Evolutionary conservation across 2,888 invertebrate species (phyloP).

Genomic region (Acronicta leporina): DNA sequence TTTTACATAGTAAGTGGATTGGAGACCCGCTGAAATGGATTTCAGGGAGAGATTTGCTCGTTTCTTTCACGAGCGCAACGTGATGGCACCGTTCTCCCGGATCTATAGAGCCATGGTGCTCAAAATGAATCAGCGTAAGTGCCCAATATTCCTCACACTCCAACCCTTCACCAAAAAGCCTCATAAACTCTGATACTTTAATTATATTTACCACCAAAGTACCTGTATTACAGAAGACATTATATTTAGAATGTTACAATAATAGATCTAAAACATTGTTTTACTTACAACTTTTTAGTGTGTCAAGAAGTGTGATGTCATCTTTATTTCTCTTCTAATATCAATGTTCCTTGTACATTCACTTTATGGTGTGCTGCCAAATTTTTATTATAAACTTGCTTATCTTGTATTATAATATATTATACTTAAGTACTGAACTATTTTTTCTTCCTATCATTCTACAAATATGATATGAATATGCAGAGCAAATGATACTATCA

Average conservation of each 20-base stretch:
- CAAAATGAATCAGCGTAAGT: slow-evolving; percentile 86
- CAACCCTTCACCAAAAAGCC: neutral
- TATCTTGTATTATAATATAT: slow-evolving; percentile 18
- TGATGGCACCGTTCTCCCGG: slow-evolving; percentile 82
- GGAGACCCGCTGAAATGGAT: slow-evolving; percentile 66
- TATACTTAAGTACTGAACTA: too few relatives aligned
- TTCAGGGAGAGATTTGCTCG: slow-evolving; percentile 67
- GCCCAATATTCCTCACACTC: neutral
- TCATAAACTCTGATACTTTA: neutral
- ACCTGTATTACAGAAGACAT: neutral
- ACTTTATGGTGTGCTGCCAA: slow-evolving; percentile 33
- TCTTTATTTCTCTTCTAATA: slow-evolving; percentile 2
- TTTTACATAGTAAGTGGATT: slow-evolving; percentile 53
- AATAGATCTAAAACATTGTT: slow-evolving; percentile 15
- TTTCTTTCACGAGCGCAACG: slow-evolving; percentile 72
- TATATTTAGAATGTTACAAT: slow-evolving; percentile 13
- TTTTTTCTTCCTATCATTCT: too few relatives aligned
- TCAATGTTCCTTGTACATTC: slow-evolving; percentile 8
- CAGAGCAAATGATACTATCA: too few relatives aligned
- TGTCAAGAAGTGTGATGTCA: slow-evolving; percentile 46
- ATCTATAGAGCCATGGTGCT: slow-evolving; percentile 85
- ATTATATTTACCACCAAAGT: neutral
- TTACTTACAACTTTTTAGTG: slow-evolving; percentile 18
- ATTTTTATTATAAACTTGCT: slow-evolving; percentile 17
- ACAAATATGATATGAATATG: too few relatives aligned